These are phyloP conservation scores for Stomatorhinus walkeri DNA, from an alignment of 2,797 vertebrate species.

Conservation along the genomic window DNA sequence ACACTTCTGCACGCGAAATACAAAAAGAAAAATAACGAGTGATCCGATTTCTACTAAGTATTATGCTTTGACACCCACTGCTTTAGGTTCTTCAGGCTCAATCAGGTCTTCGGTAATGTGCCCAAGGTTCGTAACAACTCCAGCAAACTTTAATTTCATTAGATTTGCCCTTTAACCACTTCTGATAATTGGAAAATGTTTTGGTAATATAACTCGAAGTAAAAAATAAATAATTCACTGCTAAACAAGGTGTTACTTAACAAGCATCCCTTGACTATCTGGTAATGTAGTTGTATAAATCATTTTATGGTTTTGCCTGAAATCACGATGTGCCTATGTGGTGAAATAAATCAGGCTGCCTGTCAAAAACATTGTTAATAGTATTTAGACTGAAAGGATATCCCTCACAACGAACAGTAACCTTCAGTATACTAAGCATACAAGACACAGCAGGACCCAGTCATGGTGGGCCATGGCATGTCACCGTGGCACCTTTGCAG, in stretches of 20 bases:
- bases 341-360: background rate
- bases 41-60: background rate
- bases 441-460: background rate
- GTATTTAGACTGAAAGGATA: background rate
- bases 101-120: background rate
- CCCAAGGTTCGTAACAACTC: background rate
- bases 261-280: background rate
- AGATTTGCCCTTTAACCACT: background rate
- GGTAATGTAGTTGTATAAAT: background rate
- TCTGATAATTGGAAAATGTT: background rate
- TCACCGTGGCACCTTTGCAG: background rate
- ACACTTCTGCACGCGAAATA: background rate
- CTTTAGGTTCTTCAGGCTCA: background rate
- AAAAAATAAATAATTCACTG: background rate
- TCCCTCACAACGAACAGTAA: background rate
- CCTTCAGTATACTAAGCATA: background rate
- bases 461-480: background rate
- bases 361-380: background rate
- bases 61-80: background rate
- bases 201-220: background rate
- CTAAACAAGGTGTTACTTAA: background rate
- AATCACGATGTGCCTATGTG: background rate
- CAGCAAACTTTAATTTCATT: background rate
- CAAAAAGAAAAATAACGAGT: background rate
- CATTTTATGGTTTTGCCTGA: background rate